Evolutionary conservation across 2,888 invertebrate species (phyloP).

Genomic region (Brachyptera risi): DNA sequence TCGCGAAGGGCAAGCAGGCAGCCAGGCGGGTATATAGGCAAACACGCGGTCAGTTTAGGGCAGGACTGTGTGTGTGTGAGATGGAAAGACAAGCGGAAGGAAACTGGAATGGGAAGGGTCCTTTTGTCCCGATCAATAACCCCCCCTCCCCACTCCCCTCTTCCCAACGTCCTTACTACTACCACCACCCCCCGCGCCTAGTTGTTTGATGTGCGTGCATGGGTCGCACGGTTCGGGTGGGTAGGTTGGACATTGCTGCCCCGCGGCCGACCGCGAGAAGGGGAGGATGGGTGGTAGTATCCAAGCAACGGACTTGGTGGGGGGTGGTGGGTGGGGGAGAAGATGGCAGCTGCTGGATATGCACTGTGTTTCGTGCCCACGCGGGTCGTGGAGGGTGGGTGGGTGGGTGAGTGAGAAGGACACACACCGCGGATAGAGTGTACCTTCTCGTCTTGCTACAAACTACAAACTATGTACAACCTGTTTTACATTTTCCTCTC

Average conservation of each 20-base stretch:
- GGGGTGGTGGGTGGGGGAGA: constrained; percentile 27
- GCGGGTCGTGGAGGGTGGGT: constrained; percentile 36
- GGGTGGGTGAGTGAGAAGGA: constrained; percentile 37
- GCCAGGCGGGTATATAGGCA: constrained; percentile 32
- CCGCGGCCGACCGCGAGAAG: constrained; percentile 31
- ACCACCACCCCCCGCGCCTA: background rate
- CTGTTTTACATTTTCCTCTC: constrained; percentile 8
- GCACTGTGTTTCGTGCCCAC: no score
- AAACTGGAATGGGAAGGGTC: constrained; percentile 31
- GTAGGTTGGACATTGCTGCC: constrained; percentile 29
- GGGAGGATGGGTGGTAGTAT: constrained; percentile 36
- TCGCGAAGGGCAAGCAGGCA: constrained; percentile 23
- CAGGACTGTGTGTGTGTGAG: constrained; percentile 15
- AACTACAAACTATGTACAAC: background rate
- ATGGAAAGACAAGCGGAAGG: constrained; percentile 26
- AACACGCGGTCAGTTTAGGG: constrained; percentile 25
- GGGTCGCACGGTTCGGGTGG: constrained; percentile 36
- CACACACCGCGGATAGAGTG: constrained; percentile 19
- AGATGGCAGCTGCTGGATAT: constrained; percentile 25
- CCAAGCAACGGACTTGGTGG: constrained; percentile 41
- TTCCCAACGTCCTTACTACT: no score
- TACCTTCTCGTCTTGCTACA: background rate
- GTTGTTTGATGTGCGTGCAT: constrained; percentile 23
- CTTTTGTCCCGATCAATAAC: constrained; percentile 33
- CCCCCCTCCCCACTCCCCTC: constrained; percentile 27